These are phyloP conservation scores for Melipona quadrifasciata DNA, from an alignment of 1,140 invertebrate species.

Conservation along the genomic window DNA sequence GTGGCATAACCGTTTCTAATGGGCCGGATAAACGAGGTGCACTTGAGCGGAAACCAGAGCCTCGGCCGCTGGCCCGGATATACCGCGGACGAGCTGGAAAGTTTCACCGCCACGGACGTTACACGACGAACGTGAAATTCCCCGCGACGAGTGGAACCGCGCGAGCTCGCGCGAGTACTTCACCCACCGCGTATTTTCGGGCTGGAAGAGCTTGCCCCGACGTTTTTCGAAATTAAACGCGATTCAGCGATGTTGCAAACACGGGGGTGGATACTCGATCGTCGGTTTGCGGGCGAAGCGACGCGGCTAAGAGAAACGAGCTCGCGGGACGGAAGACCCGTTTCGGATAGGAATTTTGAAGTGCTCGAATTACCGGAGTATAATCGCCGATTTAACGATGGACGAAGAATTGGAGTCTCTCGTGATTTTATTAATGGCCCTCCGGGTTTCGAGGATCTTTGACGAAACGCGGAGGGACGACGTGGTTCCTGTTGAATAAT, in stretches of 20 bases:
- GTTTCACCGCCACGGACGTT: background rate
- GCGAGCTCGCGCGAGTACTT: background rate
- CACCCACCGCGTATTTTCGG: background rate
- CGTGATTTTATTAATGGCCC: background rate
- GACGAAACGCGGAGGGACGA: too few species aligned
- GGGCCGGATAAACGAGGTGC: constrained; percentile 42
- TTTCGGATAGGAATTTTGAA: background rate
- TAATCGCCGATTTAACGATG: background rate
- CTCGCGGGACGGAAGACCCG: background rate
- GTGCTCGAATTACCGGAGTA: background rate
- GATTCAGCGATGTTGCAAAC: background rate
- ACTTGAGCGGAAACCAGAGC: constrained; percentile 51
- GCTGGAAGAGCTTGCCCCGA: background rate
- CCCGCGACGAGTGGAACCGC: background rate
- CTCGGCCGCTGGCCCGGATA: constrained; percentile 24
- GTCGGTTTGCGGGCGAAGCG: background rate
- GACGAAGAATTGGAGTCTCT: background rate
- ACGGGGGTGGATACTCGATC: background rate
- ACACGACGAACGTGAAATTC: background rate
- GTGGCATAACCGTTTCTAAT: constrained; percentile 32
- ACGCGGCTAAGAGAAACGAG: background rate
- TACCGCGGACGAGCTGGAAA: constrained; percentile 17
- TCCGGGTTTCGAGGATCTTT: too few species aligned
- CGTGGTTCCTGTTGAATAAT: too few species aligned
- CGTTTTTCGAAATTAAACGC: background rate